Percentiles rank a stretch among this genome's conserved stretches.
These are phyloP conservation scores for Procambarus clarkii DNA, from an alignment of 1,140 invertebrate genomes.

Conservation along the genomic window DNA sequence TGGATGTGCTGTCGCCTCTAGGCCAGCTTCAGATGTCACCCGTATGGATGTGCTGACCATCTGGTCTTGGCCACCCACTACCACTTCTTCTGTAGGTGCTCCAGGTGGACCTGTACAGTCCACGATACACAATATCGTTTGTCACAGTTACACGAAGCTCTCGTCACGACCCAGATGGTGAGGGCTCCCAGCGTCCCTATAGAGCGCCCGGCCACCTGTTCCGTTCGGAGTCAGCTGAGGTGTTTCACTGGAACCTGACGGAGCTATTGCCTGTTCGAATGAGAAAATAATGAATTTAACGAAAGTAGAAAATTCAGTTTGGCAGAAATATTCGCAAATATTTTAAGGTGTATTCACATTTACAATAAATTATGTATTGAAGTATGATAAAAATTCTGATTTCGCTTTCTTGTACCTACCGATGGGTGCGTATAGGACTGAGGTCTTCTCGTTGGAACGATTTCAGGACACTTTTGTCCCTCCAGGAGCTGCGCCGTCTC, in stretches of 20 bases:
- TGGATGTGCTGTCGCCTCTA: too few relatives aligned
- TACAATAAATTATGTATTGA: too few relatives aligned
- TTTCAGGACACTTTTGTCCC: conserved; percentile 42
- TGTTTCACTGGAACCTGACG: conserved; percentile 20
- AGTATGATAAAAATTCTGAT: too few relatives aligned
- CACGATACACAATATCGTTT: background rate
- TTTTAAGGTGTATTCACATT: too few relatives aligned
- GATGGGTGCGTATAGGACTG: conserved; percentile 29
- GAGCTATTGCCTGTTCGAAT: conserved; percentile 8
- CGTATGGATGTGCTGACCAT: too few relatives aligned
- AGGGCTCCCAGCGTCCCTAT: conserved; percentile 40
- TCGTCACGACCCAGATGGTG: conserved; percentile 38
- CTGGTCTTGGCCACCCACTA: too few relatives aligned
- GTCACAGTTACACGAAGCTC: conserved; percentile 49
- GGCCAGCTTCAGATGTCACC: too few relatives aligned
- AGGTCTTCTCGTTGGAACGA: conserved; percentile 21
- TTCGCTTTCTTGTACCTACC: conserved; percentile 36
- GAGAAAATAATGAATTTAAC: background rate
- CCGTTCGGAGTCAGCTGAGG: conserved; percentile 29
- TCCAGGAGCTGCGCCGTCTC: conserved; percentile 46
- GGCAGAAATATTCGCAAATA: too few relatives aligned
- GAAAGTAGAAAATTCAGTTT: too few relatives aligned
- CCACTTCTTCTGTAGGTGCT: too few relatives aligned
- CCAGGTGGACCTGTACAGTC: background rate
- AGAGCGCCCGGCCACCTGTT: conserved; percentile 31